phyloP scores from a whole-genome alignment of 64 coral and sea anemone species.

The Montipora efflorescens region DNA sequence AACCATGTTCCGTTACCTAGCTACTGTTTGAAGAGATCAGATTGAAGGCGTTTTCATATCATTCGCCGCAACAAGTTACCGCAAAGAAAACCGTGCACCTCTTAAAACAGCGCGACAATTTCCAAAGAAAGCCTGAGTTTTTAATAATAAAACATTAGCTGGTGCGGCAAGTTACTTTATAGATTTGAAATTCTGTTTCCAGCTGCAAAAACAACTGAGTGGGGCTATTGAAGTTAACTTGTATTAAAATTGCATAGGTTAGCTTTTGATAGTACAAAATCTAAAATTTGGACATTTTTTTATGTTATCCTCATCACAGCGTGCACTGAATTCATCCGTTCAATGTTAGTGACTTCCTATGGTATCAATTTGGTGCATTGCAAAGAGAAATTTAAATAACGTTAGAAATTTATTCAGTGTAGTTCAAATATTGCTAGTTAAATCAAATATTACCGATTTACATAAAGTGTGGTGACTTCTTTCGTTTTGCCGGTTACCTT shows the following conservation, averaged over 20 bases:
- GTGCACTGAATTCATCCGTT: not conserved
- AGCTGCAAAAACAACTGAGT: constrained; percentile 51
- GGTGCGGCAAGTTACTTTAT: constrained; percentile 1
- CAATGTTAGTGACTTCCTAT: not conserved
- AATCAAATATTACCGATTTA: constrained; percentile 20
- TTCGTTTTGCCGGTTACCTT: not conserved
- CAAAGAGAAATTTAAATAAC: constrained; percentile 12
- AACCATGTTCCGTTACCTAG: not conserved
- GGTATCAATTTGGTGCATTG: not conserved
- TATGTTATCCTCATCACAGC: not conserved
- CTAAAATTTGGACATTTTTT: not conserved
- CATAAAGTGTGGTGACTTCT: constrained; percentile 18
- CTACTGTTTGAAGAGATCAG: not conserved
- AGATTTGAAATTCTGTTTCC: constrained; percentile 3
- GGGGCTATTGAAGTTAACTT: constrained; percentile 13
- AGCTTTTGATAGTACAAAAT: not conserved
- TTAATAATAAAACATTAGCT: constrained; percentile 17
- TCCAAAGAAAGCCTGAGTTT: not conserved
- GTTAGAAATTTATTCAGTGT: not conserved
- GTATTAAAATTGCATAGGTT: not conserved
- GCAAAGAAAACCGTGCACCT: not conserved
- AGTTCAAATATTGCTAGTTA: not conserved
- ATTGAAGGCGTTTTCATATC: not conserved
- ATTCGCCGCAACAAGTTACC: not conserved
- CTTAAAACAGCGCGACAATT: not conserved